Evolutionary conservation across 2,888 invertebrate species (phyloP), one percentile per base, ranked within the genome.

Genomic region (Lithosia quadra): DNA sequence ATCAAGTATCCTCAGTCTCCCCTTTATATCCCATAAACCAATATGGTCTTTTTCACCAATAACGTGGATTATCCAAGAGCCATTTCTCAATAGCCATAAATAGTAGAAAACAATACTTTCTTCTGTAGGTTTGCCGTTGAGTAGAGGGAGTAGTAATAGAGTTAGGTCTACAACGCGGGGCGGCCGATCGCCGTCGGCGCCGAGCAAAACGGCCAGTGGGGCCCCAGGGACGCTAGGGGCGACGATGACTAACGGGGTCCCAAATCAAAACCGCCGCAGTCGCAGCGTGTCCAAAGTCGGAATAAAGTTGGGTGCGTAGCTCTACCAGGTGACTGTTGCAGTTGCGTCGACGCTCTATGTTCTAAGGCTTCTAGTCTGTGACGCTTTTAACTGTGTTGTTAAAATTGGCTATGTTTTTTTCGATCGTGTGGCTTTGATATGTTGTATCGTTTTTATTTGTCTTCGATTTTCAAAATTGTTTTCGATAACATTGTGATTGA

Each of bases 91-190:
- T 75, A 86, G 87, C 84, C 85, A 84, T 78, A 82, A 81, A 84
- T 74, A 85, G 86, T 78, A 88, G 89, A 86, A 86, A 87, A 55
- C 34, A 85, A 81, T 84, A 84, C 83, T 90, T 92, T 93, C 88
- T 93, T 90, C 91, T 93, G 92, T 96, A 94, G 96, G 96, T 91
- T 96, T 96, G 92, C 95, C 96, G 94, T 96, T 96, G 93, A 96
- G 96, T 94, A 96, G 95, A 91, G 95, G 95, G 79, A 92, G 94
- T 90, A 95, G 95, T 93, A 94, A 93, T 93, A 95, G 96, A 86
- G 93, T 95, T 90, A 95, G 95, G 90, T 95, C 96, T 75, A 89
- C 95, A 74, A 92, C 95, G 76, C 90, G 94, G 81, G 94, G 93
- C 74, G 94, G 92, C 71, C 88, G 93, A 74, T 94, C 94, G 68